Evolutionary conservation across 2,888 invertebrate species (phyloP).

Genomic region (Lottia gigantea): DNA sequence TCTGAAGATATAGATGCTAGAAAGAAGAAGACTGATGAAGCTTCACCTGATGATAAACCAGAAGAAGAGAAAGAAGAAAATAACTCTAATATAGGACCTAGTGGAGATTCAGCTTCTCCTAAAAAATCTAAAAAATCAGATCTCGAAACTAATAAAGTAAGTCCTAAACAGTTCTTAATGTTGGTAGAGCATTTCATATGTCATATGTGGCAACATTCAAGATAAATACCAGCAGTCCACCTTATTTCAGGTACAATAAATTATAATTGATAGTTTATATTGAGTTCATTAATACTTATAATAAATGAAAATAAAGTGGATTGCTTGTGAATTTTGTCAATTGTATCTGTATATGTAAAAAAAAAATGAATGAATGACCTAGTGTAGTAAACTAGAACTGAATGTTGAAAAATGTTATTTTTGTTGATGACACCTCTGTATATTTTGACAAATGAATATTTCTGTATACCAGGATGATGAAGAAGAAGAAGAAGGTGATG

Average conservation of each 20-base stretch:
- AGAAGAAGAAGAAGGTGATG: slow-evolving; percentile 28
- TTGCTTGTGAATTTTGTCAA: too few species aligned
- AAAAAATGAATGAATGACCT: too few species aligned
- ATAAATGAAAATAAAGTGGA: too few species aligned
- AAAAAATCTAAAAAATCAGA: slow-evolving; percentile 51
- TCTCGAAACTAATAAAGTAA: slow-evolving; percentile 48
- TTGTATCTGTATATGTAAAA: too few species aligned
- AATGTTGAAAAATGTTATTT: too few species aligned
- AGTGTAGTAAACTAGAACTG: too few species aligned
- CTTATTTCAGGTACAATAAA: too few species aligned
- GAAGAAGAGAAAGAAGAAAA: slow-evolving; percentile 30
- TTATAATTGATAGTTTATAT: too few species aligned
- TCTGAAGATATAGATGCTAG: slow-evolving; percentile 43
- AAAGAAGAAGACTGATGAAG: slow-evolving; percentile 63
- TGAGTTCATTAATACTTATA: too few species aligned
- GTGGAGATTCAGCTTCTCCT: slow-evolving; percentile 37
- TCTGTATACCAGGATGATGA: slow-evolving; percentile 20
- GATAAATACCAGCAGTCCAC: too few species aligned
- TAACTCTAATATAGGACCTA: slow-evolving; percentile 35
- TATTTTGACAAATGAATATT: background rate
- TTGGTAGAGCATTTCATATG: background rate
- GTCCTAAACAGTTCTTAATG: background rate
- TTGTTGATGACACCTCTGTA: too few species aligned
- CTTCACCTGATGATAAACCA: slow-evolving; percentile 56
- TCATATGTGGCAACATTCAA: background rate